Evolutionary conservation across 2,113 vertebrate genomes (phyloP), one percentile per base, ranked within the genome.

Genomic region (Formicarius rufipectus): DNA sequence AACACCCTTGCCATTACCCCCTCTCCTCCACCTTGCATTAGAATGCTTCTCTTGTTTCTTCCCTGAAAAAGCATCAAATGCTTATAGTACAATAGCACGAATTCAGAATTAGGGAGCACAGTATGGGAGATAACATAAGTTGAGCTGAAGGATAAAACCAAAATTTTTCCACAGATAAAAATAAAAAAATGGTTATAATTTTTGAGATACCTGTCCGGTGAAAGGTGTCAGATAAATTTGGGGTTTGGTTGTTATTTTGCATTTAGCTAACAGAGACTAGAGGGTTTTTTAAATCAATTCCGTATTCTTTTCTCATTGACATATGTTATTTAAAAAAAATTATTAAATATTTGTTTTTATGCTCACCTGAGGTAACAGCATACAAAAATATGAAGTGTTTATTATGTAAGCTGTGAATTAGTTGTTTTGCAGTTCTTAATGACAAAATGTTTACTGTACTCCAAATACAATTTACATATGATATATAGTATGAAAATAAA

Each of bases 161-260:
- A 89, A 85, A 74, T 89, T 52, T 84, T 94, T 84, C 37, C 81
- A 80, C 50, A 40, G 49, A 80, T 71, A 14, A 67, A 74, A 93
- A 93, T 62, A 74, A 89, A 94, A n/a, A 37, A 40, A 40, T n/a
- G 7, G 4, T 22, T 55, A 35, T 76, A 9, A 31, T 49, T 75
- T 84, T n/a, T 87, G 30, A 71, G 7, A 16, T 68, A 60, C 15
- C 30, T 52, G 47, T 85, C 80, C 95, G 69, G 79, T 6, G 87
- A 90, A 92, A 66, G n/a, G n/a, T 67, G 45, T 84, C 90, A 93
- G 96, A 59, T 39, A 50, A 81, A 72, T 88, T 96, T 68, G 24
- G 58, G 6, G 19, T 91, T 79, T 95, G 42, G 37, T 95, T 90
- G 88, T 90, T 96, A 40, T 79, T 84, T 86, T 91, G 33, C 72